These are phyloP conservation scores for Cassiopea andromeda DNA, from an alignment of 30 jellyfish, hydroid and myxozoan genomes.

Conservation along the genomic window DNA sequence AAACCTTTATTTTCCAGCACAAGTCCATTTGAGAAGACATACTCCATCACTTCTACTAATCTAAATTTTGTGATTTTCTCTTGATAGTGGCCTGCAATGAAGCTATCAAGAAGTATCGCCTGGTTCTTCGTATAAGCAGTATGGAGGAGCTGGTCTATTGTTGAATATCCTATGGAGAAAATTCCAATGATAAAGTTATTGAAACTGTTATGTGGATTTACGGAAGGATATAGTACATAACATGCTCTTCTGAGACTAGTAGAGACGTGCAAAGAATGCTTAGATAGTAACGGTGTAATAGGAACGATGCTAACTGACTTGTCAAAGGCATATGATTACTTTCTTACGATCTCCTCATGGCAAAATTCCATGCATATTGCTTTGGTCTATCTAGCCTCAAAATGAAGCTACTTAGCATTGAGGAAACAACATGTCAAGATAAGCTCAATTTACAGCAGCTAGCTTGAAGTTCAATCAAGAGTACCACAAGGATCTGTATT, in stretches of 20 bases:
- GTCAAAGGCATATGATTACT: neutral
- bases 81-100: slow-evolving; percentile 76
- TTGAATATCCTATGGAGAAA: neutral
- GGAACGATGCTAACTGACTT: neutral
- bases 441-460: no score
- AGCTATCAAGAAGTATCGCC: slow-evolving; percentile 69
- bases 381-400: no score
- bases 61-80: slow-evolving; percentile 27
- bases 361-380: no score
- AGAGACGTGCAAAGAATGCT: neutral
- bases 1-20: slow-evolving; percentile 56
- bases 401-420: no score
- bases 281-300: neutral
- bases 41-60: slow-evolving; percentile 65
- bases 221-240: neutral
- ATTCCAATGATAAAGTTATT: neutral
- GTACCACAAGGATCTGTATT: no score
- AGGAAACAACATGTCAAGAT: no score
- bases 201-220: neutral
- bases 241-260: neutral
- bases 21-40: slow-evolving; percentile 68
- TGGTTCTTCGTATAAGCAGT: slow-evolving; percentile 3
- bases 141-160: slow-evolving; percentile 33
- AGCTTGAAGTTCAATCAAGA: no score
- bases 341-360: no score